Evolutionary conservation across 2,113 vertebrate species (phyloP).

Genomic region (Salvelinus fontinalis): DNA sequence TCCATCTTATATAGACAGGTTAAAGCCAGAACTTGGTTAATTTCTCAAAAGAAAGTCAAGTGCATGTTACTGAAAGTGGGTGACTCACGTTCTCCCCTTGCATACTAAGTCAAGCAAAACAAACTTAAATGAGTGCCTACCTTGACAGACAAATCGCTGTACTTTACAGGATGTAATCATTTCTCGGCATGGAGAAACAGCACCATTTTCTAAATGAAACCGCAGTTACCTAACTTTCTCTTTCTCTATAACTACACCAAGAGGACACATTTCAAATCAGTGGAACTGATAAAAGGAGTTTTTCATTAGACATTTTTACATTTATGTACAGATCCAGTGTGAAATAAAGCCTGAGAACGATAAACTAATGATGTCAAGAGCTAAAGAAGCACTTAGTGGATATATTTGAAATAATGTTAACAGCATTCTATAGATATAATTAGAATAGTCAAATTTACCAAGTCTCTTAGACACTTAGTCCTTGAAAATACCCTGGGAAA

Average conservation of each 20-base stretch:
- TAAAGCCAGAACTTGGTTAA: background rate
- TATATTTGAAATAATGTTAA: background rate
- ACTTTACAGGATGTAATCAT: background rate
- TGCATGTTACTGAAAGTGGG: background rate
- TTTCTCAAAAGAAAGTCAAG: background rate
- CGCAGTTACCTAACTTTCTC: background rate
- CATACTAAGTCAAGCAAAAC: conserved; percentile 11
- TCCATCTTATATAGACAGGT: conserved; percentile 4
- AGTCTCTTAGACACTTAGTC: background rate
- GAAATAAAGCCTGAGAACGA: conserved; percentile 37
- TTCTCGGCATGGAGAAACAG: background rate
- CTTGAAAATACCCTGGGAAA: conserved; percentile 4
- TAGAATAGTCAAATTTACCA: background rate
- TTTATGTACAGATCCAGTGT: conserved; percentile 52
- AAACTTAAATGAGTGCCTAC: background rate
- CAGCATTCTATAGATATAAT: background rate
- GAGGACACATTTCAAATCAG: background rate
- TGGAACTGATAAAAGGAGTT: background rate
- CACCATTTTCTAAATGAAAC: background rate
- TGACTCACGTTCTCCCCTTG: background rate
- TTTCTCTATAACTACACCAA: conserved; percentile 3
- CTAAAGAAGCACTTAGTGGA: background rate
- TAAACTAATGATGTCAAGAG: background rate
- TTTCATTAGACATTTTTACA: conserved; percentile 21
- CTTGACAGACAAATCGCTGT: background rate